Evolutionary conservation across 2,113 vertebrate species (phyloP), one percentile per base, ranked within the genome.

Genomic region (Sylvia atricapilla): DNA sequence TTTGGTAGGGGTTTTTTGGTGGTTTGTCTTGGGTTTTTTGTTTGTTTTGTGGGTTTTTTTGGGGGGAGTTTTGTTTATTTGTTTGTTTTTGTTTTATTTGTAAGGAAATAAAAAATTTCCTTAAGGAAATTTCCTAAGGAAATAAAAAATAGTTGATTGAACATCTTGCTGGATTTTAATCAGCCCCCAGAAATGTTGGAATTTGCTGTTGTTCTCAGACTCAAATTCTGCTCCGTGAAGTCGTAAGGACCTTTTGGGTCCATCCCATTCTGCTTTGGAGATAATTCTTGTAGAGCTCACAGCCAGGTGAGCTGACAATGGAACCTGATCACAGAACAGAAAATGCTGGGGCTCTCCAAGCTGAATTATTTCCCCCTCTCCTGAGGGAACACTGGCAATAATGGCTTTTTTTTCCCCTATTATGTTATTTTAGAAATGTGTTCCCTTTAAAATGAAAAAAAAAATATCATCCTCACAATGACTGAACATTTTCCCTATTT

Each of bases 321-420:
- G 16, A 83, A 92, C 47, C 41, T 70, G 56, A 94, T 59, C 30
- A 92, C 24, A 81, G 44, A 67, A 78, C 52, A 60, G 49, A 53
- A 69, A 93, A 89, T 49, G 24, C 63, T 50, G 18, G 31, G 67
- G 11, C 49, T 49, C 35, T 62, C 64, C 43, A 82, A 63, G 64
- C 4, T 52, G 59, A 55, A 89, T 91, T 79, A 50, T 86, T 94
- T 90, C 20, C 72, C 49, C 55, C 72, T 76, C 76, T 94, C 62
- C 84, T 80, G 78, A 15, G 55, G 90, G 84, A 97, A 92, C 46
- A n/a, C 23, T 94, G 90, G 72, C 59, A 83, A 49, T 89, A 81
- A 93, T 77, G 49, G 6, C 11, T 23, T 70, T 17, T 37, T 37
- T 37, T 68, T 94, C 84, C 49, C 52, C 37, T 80, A 90, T 93